A percentile compares a stretch with the other conserved stretches of the same genome.
These are phyloP conservation scores for Drosophila paramelanica DNA, from an alignment of 2,888 invertebrate genomes.

Conservation along the genomic window DNA sequence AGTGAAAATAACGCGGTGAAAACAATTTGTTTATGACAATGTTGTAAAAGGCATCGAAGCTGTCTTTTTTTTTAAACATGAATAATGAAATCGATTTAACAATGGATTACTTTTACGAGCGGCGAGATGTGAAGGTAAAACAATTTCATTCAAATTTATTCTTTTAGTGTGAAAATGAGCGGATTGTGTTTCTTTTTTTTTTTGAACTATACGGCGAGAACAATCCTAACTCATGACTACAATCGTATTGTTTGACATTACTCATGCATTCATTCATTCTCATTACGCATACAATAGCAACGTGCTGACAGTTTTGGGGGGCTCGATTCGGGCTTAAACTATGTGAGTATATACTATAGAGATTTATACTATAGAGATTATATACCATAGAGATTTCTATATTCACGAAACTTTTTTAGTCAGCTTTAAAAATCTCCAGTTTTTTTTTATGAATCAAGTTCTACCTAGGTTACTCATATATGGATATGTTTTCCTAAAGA, in stretches of 20 bases:
- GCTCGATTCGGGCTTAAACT: not conserved
- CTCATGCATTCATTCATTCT: constrained; percentile 28
- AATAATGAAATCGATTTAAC: constrained; percentile 38
- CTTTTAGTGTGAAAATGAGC: constrained; percentile 14
- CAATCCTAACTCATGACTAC: constrained; percentile 11
- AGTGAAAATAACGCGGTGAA: constrained; percentile 71
- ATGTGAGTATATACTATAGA: not conserved
- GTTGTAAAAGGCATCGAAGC: constrained; percentile 47
- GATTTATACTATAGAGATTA: not conserved
- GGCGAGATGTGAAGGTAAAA: constrained; percentile 66
- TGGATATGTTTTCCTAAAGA: not conserved
- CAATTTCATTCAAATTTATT: constrained; percentile 31
- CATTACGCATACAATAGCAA: constrained; percentile 35
- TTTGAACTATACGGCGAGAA: constrained; percentile 17
- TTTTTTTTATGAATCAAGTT: not conserved
- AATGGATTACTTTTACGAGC: constrained; percentile 72
- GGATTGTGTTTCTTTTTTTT: not conserved
- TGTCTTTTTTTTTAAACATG: constrained; percentile 5
- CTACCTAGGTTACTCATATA: not conserved
- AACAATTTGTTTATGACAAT: constrained; percentile 46
- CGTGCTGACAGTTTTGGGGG: constrained; percentile 6
- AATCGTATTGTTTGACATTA: constrained; percentile 37
- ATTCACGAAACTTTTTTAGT: not conserved
- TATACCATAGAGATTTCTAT: not conserved
- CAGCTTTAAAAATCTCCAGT: not conserved